phyloP scores from a whole-genome alignment of 2,113 vertebrate genomes.

The Boulengeromyrus knoepffleri region DNA sequence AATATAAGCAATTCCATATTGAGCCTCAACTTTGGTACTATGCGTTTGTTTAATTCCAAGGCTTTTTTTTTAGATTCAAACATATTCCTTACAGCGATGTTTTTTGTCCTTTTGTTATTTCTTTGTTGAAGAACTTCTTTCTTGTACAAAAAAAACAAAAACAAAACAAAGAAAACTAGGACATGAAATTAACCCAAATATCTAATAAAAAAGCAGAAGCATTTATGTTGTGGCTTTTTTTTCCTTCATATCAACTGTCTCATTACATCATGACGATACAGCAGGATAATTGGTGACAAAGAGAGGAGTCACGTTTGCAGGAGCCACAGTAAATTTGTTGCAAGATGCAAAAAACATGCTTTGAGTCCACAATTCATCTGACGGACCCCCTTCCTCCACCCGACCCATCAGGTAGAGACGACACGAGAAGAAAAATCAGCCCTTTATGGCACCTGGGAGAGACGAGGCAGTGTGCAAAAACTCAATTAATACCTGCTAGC shows the following conservation, averaged over 20 bases:
- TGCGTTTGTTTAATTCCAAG: conserved; percentile 13
- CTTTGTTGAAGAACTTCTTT: not conserved
- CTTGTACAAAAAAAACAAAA: not conserved
- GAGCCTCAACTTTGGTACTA: not conserved
- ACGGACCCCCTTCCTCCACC: not conserved
- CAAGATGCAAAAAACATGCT: conserved; percentile 5
- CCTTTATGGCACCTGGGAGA: conserved; percentile 31
- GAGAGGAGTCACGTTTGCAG: not conserved
- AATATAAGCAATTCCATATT: conserved; percentile 12
- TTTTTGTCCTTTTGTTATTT: not conserved
- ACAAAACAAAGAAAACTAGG: not conserved
- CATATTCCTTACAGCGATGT: conserved; percentile 6
- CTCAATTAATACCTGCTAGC: conserved; percentile 41
- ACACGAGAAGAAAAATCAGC: not conserved
- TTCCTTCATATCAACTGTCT: not conserved
- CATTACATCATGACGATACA: not conserved
- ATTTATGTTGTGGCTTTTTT: too few species aligned
- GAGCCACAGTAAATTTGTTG: conserved; percentile 4
- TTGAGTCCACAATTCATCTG: conserved; percentile 15
- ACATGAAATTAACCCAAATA: conserved; percentile 6
- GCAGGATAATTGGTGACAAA: not conserved
- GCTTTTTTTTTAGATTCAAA: not conserved
- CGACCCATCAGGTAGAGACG: not conserved
- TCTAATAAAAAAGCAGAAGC: not conserved
- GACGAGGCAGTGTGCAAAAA: conserved; percentile 33